Base-by-base conservation (phyloP, 2,888 invertebrate species). In the Seira sanloemensis region DNA sequence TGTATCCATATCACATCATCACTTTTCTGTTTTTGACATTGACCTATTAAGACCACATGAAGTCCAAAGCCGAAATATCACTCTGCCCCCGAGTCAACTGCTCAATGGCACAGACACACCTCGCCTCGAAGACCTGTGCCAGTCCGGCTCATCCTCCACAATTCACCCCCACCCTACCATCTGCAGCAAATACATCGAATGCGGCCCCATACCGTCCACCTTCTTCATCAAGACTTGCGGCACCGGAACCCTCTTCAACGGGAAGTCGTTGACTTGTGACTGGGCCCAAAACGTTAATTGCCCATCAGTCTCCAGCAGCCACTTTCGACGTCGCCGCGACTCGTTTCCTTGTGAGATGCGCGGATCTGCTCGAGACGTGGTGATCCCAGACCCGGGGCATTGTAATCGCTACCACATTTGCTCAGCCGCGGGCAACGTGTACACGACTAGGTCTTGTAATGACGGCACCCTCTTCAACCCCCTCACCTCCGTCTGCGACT, bases 401-500 rank as follows among this genome's bases (percentile, higher is more conserved):
- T 89, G 89, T 27, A 87, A 86, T 76, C 88, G 88, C 71, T 89
- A 86, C 77, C 25, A 73, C 23, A 67, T 86, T 27, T 88, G 88
- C 50, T 9, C 12, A 5, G 37, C 37, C 12, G 37, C 7, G 12
- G 81, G 82, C 25, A 86, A 83, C 78, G 84, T 78, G 7, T 58
- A 75, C 66, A 19, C 74, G 7, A 65, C 58, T n/a, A 76, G 82
- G 21, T 81, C 73, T 7, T 88, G 88, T 77, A 85, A 86, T 5
- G 19, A 62, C 19, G 88, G 87, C 12, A 83, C 87, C 0, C 37
- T 88, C 2, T 88, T 87, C 73, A 84, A 88, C 82, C 84, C 86
- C 9, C 62, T 85, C 9, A 74, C 71, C 4, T 67, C 26, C 26
- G 86, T 87, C 5, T 89, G 89, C 58, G 88, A 87, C 76, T 78